Conservation (phyloP, 1,140 invertebrate species). For the Aphaenogaster rudis region DNA sequence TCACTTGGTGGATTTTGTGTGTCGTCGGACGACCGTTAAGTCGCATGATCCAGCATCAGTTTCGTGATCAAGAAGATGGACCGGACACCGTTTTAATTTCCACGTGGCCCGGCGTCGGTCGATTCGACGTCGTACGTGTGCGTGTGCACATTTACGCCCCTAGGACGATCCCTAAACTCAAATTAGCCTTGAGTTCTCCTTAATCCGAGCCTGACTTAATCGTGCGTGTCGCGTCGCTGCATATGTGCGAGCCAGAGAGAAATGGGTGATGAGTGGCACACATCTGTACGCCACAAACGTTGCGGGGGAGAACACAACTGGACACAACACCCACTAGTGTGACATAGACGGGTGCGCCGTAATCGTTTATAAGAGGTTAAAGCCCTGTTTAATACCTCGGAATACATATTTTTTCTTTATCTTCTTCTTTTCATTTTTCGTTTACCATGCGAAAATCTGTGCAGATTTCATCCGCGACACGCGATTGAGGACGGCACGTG, state of each 20-base stretch:
- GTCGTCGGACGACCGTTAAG: not conserved
- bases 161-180: conserved; percentile 49
- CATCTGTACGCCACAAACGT: conserved; percentile 56
- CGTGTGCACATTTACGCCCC: not conserved
- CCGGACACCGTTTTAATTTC: conserved; percentile 7
- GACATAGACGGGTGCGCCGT: conserved; percentile 18
- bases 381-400: conserved; percentile 36
- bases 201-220: conserved; percentile 44
- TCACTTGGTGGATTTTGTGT: not conserved
- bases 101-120: not conserved
- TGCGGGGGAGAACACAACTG: conserved; percentile 58
- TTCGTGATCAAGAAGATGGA: conserved; percentile 3
- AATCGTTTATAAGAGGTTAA: conserved; percentile 54
- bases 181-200: conserved; percentile 59
- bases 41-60: not conserved
- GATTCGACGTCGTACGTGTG: not conserved
- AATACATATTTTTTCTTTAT: conserved; percentile 22
- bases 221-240: conserved; percentile 40
- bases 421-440: conserved; percentile 15
- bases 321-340: conserved; percentile 31
- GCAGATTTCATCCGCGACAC: not conserved
- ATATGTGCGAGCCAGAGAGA: conserved; percentile 35
- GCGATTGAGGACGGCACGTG: not conserved
- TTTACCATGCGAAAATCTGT: not conserved
- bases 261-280: conserved; percentile 47